A percentile compares a stretch with the other conserved stretches of the same genome.
Conservation (phyloP, 2,113 vertebrate genomes). For the Boulengeromyrus knoepffleri region DNA sequence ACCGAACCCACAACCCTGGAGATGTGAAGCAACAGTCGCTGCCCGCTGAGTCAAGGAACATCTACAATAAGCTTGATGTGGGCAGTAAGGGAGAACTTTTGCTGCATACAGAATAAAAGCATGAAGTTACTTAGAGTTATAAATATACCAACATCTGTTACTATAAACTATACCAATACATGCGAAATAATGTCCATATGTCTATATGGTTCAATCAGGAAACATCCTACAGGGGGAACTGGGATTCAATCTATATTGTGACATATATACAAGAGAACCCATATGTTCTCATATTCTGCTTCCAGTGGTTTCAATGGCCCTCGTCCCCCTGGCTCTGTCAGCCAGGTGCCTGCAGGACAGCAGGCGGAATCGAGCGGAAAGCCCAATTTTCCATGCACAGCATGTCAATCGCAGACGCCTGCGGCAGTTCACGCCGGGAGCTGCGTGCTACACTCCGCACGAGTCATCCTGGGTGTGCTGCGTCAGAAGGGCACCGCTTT, state of each 20-base stretch:
- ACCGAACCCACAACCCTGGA: background rate
- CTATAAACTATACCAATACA: background rate
- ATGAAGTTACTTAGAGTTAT: background rate
- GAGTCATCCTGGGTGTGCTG: background rate
- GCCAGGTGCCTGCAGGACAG: background rate
- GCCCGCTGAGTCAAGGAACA: background rate
- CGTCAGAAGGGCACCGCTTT: background rate
- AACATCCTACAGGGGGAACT: background rate
- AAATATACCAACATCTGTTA: background rate
- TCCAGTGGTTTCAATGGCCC: background rate
- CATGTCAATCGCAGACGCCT: background rate
- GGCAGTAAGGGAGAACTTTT: background rate
- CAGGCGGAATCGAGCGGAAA: background rate
- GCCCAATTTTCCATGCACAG: background rate
- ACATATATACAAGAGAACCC: background rate
- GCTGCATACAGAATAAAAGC: background rate
- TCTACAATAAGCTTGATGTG: background rate
- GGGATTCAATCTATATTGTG: background rate
- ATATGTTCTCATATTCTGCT: background rate
- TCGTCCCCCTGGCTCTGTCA: background rate
- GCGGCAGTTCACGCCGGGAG: background rate
- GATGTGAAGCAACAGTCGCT: background rate
- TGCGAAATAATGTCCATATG: background rate
- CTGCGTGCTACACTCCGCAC: background rate
- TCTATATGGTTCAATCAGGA: background rate